Evolutionary conservation across 2,888 invertebrate species (phyloP), one percentile per base, ranked within the genome.

Genomic region (Tinea semifulvella): DNA sequence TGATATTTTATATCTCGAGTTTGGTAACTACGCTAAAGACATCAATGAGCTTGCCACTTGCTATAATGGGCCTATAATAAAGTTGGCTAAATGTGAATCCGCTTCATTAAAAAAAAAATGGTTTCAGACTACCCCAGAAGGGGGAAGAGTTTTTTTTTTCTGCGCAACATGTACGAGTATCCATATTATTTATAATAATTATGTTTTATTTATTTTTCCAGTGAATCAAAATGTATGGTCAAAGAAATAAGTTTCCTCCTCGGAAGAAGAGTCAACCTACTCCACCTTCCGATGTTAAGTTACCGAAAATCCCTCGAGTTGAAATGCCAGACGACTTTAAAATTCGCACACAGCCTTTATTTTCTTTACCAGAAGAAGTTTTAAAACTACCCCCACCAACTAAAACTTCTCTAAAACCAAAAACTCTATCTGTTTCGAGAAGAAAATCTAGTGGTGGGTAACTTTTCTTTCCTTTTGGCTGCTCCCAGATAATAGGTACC

Each of bases 311-410:
- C 49, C 81, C 84, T 3, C 77, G 79, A 60, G 61, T 83, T 43
- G 61, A 72, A 44, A 65, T 85, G 63, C 85, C 85, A 1, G 80
- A 82, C 22, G 84, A 84, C 56, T 85, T 82, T 52, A 81, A 84
- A 61, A 75, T 84, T 47, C 65, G 81, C 48, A 79, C 84, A 14
- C 73, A 82, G 44, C 84, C 85, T 1, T 56, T 88, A 45, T 86
- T 88, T 65, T 83, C 86, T 2, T 60, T 90, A 43, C 88, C 89
- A 0, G 84, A 86, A 40, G 83, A 88, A 63, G 65, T 89, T 44
- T 60, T 83, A 17, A 75, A 79, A 52, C 64, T 84, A 48, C 79
- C 80, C 19, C 63, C 72, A 22, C 65, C 73, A 17, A 64, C 59
- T 43, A 56, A 60, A 14, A 74, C 65, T 55, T 49, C 57, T 43